Conservation (phyloP, 2,888 invertebrate genomes). For the Ophioninae sp. region DNA sequence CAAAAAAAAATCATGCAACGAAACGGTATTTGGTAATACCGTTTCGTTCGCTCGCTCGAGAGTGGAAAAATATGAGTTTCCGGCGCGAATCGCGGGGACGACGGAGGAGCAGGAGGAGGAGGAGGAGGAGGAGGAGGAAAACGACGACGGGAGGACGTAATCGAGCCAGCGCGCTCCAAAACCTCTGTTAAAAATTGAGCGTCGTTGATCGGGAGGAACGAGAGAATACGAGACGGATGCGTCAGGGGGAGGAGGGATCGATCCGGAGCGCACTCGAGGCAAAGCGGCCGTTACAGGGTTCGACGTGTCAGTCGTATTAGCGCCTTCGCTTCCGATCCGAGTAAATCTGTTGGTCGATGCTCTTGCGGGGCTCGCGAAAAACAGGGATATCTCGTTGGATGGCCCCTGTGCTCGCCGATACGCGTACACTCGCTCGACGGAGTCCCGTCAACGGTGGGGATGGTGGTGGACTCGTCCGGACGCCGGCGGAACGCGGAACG, state of each 20-base stretch:
- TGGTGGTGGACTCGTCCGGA: slow-evolving; percentile 34
- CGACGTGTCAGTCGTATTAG: slow-evolving; percentile 60
- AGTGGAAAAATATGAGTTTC: too few species aligned
- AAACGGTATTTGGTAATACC: too few species aligned
- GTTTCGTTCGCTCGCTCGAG: too few species aligned
- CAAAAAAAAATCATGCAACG: too few species aligned
- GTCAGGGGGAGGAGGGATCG: slow-evolving; percentile 53
- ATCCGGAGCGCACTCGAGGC: slow-evolving; percentile 64
- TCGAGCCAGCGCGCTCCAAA: too few species aligned
- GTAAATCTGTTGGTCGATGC: slow-evolving; percentile 56
- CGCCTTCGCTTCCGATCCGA: slow-evolving; percentile 54
- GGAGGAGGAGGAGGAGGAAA: too few species aligned
- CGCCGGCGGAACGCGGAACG: slow-evolving; percentile 48
- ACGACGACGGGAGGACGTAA: too few species aligned
- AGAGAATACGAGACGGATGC: slow-evolving; percentile 14
- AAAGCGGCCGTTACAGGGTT: slow-evolving; percentile 59
- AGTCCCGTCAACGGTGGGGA: slow-evolving; percentile 33
- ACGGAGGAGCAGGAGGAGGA: too few species aligned
- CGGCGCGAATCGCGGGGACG: too few species aligned
- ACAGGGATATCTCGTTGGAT: slow-evolving; percentile 53
- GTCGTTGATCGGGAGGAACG: slow-evolving; percentile 52
- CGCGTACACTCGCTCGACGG: slow-evolving; percentile 32
- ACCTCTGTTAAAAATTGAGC: too few species aligned
- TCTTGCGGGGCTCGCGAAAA: slow-evolving; percentile 55
- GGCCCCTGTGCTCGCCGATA: background rate